These are phyloP conservation scores for Dunckerocampus dactyliophorus DNA, from an alignment of 2,113 vertebrate species.

Conservation along the genomic window DNA sequence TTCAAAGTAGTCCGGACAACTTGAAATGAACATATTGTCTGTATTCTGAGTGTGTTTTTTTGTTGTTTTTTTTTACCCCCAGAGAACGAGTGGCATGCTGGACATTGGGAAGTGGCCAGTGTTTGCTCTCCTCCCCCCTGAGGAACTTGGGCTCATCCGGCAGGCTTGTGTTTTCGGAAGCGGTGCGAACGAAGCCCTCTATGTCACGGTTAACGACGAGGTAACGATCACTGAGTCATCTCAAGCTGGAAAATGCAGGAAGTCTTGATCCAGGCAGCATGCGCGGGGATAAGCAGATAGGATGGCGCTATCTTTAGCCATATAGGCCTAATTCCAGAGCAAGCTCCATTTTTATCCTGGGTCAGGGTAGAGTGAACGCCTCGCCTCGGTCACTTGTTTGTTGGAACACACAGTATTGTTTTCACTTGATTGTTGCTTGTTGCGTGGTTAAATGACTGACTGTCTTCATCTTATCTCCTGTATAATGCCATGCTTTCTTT, in stretches of 20 bases:
- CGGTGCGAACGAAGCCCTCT: slow-evolving; percentile 91
- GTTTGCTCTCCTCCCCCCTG: slow-evolving; percentile 91
- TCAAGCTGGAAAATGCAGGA: slow-evolving; percentile 8
- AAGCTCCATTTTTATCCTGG: slow-evolving; percentile 56
- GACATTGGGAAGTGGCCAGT: slow-evolving; percentile 98
- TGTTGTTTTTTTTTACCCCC: background rate
- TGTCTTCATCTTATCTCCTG: too few relatives aligned
- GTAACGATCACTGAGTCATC: slow-evolving; percentile 64
- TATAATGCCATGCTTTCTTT: too few relatives aligned
- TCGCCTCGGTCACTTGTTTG: slow-evolving; percentile 20
- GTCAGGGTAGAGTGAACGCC: slow-evolving; percentile 22
- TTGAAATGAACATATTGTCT: too few relatives aligned
- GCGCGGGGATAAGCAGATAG: slow-evolving; percentile 64
- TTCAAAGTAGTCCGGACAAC: too few relatives aligned
- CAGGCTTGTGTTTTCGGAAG: slow-evolving; percentile 95
- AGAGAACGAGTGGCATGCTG: slow-evolving; percentile 81
- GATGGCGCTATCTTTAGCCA: slow-evolving; percentile 69
- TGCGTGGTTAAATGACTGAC: background rate
- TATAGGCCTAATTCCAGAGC: slow-evolving; percentile 59
- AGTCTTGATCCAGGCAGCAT: slow-evolving; percentile 18
- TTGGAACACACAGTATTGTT: slow-evolving; percentile 15
- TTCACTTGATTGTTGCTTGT: background rate
- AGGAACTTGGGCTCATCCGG: slow-evolving; percentile 86
- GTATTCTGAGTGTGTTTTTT: too few relatives aligned
- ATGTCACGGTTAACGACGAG: slow-evolving; percentile 91